phyloP scores from a whole-genome alignment of 1,140 invertebrate species.

The Apocrypta bakeri region DNA sequence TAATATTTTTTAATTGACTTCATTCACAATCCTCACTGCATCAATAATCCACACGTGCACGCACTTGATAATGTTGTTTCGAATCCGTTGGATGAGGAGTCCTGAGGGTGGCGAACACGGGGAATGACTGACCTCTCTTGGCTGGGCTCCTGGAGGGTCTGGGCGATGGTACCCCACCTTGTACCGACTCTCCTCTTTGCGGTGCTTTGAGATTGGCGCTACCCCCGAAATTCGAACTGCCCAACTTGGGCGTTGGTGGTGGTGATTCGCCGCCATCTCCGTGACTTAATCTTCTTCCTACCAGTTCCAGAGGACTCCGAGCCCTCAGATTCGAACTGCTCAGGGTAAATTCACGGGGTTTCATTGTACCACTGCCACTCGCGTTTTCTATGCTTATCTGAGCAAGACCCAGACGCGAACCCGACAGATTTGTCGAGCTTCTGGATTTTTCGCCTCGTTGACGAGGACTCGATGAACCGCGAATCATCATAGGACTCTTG shows the following conservation, averaged over 20 bases:
- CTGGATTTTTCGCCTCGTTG: conserved; percentile 64
- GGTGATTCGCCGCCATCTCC: conserved; percentile 70
- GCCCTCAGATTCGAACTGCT: conserved; percentile 71
- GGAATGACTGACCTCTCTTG: conserved; percentile 72
- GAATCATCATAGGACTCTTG: conserved; percentile 69
- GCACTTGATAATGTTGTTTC: conserved; percentile 42
- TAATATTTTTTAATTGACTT: no score
- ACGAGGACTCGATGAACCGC: conserved; percentile 50
- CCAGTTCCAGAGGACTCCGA: conserved; percentile 69
- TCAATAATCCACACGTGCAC: no score
- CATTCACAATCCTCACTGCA: no score
- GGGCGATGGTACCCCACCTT: conserved; percentile 63
- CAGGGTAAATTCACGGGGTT: conserved; percentile 70
- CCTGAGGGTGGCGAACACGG: conserved; percentile 69
- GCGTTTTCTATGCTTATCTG: conserved; percentile 65
- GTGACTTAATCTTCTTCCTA: conserved; percentile 70
- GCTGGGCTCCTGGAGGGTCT: conserved; percentile 69
- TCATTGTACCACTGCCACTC: conserved; percentile 62
- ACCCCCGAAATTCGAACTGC: conserved; percentile 39
- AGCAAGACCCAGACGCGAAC: conserved; percentile 66
- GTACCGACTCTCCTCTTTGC: conserved; percentile 64
- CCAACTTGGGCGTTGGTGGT: conserved; percentile 56
- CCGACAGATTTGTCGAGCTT: conserved; percentile 69
- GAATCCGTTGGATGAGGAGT: conserved; percentile 58
- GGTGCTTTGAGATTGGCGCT: conserved; percentile 59